Percentiles rank a stretch among this genome's conserved stretches.
Evolutionary conservation across 1,140 invertebrate genomes (phyloP).

Genomic region (Trypoxylus dichotomus): DNA sequence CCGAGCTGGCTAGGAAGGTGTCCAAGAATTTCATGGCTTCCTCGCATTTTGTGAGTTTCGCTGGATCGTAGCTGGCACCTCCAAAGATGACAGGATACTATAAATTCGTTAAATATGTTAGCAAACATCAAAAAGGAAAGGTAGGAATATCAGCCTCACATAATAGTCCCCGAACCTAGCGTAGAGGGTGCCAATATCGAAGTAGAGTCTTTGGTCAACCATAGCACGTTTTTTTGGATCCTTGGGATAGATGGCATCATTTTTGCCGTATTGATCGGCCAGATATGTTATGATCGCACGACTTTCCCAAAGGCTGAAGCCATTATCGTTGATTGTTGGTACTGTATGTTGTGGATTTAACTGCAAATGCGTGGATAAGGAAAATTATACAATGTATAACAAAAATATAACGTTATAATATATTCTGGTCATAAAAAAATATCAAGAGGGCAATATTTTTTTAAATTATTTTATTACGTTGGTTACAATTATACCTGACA

Average conservation of each 20-base stretch:
- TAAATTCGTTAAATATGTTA: slow-evolving; percentile 39
- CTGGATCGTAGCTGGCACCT: slow-evolving; percentile 64
- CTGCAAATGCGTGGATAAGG: slow-evolving; percentile 49
- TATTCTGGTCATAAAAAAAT: not conserved
- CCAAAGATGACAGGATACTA: slow-evolving; percentile 72
- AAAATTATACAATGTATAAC: too few species aligned
- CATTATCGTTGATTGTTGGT: slow-evolving; percentile 70
- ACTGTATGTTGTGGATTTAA: slow-evolving; percentile 71
- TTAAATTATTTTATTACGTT: too few species aligned
- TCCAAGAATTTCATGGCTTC: slow-evolving; percentile 68
- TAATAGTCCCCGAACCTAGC: slow-evolving; percentile 65
- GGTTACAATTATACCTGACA: too few species aligned
- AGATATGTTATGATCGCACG: slow-evolving; percentile 75
- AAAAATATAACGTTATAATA: too few species aligned
- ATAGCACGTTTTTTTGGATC: slow-evolving; percentile 69
- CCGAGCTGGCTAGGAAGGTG: slow-evolving; percentile 65
- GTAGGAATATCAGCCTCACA: slow-evolving; percentile 54
- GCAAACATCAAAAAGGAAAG: not conserved
- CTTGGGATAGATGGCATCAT: slow-evolving; percentile 73
- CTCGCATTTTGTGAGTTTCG: slow-evolving; percentile 65
- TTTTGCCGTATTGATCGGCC: slow-evolving; percentile 71
- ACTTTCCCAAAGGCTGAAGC: slow-evolving; percentile 68
- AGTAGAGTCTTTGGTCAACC: slow-evolving; percentile 74
- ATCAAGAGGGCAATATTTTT: too few species aligned
- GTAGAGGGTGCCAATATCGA: slow-evolving; percentile 73